phyloP scores from a whole-genome alignment of 2,888 invertebrate species.

The Stenurella melanura region DNA sequence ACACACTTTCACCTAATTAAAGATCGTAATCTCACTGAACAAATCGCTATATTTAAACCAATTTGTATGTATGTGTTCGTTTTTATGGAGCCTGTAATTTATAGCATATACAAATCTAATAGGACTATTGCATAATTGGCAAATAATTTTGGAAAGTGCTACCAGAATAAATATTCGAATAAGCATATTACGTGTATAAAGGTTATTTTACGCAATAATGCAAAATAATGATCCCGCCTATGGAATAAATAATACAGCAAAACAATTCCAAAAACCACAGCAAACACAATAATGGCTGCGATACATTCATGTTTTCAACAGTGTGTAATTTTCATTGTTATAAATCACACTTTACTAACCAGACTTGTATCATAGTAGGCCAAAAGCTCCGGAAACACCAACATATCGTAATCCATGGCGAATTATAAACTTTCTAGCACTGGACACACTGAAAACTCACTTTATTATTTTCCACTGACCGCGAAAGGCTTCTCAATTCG shows the following conservation, averaged over 20 bases:
- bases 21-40: neutral
- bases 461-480: slow-evolving; percentile 3
- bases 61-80: neutral
- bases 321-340: slow-evolving; percentile 34
- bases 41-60: slow-evolving; percentile 21
- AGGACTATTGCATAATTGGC: neutral
- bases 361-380: slow-evolving; percentile 78
- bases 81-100: neutral
- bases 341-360: slow-evolving; percentile 56
- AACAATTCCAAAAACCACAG: slow-evolving; percentile 47
- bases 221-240: slow-evolving; percentile 7
- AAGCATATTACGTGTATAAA: neutral
- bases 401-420: slow-evolving; percentile 80
- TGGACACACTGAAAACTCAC: slow-evolving; percentile 29
- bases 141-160: neutral
- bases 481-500: slow-evolving; percentile 35
- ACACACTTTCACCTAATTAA: neutral
- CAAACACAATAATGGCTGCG: slow-evolving; percentile 43
- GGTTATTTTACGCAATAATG: slow-evolving; percentile 8
- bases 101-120: neutral
- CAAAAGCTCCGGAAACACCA: slow-evolving; percentile 79
- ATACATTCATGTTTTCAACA: slow-evolving; percentile 47
- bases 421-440: slow-evolving; percentile 30
- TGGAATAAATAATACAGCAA: slow-evolving; percentile 58
- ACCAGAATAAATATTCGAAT: neutral